Evolutionary conservation across 2,888 invertebrate species (phyloP), one percentile per base, ranked within the genome.

Genomic region (Pseudococcus jackbeardsleyi): DNA sequence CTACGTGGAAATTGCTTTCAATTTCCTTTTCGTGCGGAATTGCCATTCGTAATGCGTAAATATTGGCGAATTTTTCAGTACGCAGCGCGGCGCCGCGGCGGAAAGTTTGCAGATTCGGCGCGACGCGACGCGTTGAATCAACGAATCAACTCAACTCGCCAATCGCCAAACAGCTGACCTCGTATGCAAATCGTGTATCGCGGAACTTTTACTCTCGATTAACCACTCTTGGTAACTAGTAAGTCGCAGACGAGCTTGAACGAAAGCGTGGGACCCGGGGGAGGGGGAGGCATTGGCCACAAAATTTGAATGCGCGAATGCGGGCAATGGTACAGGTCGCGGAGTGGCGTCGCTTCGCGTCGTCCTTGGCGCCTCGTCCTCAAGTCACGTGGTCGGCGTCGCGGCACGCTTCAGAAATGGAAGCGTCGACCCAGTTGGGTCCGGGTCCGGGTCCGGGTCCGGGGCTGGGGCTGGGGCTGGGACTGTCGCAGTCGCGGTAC

Each of bases 121-220:
- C 46, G 46, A 46, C 46, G 46, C 12, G 46, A 5, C 46, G 46
- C 46, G 8, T 2, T 5, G 26, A 33, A 33, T 33, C 26, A 33
- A 33, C 26, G 26, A 33, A 42, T 42, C 8, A 42, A 42, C 42
- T 42, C 8, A 42, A 42, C 42, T 0, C 7, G 50, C 50, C 50
- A 54, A 4, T 54, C n/a, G n/a, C 15, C n/a, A n/a, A 54, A 54
- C 54, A n/a, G n/a, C n/a, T 54, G 54, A 54, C 54, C 54, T 54
- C n/a, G 15, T 54, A 54, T 54, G 54, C 54, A 54, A 54, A 54
- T 54, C n/a, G 54, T 15, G 15, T n/a, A 6, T 54, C 54, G 54
- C 54, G 54, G n/a, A 54, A 54, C 54, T 54, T 54, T 54, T n/a
- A 54, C 54, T 54, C 54, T n/a, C 54, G 54, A 54, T 54, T 54